These are phyloP conservation scores for Eolophus roseicapilla DNA, from an alignment of 2,113 vertebrate genomes.

Conservation along the genomic window DNA sequence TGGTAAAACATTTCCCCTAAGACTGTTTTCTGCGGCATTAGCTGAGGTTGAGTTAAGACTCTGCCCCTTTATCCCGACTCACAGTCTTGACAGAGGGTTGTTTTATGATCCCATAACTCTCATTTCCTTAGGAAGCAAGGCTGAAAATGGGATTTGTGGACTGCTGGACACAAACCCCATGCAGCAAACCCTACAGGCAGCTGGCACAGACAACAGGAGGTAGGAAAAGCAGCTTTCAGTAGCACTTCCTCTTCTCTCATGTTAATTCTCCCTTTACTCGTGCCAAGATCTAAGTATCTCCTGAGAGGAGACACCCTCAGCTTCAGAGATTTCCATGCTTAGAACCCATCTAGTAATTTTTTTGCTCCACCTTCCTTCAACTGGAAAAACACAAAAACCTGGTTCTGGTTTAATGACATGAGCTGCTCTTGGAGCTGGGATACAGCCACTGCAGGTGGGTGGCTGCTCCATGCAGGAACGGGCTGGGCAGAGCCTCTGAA, in stretches of 20 bases:
- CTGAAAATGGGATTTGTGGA: not conserved
- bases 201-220: not conserved
- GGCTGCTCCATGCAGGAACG: not conserved
- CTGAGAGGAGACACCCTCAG: constrained; percentile 10
- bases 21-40: not conserved
- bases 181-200: not conserved
- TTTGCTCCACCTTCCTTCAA: constrained; percentile 45
- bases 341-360: not conserved
- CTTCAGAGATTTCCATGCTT: constrained; percentile 13
- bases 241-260: not conserved
- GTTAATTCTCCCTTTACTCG: not conserved
- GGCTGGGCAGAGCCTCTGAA: not conserved
- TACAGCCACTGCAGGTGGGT: accelerated
- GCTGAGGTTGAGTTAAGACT: not conserved
- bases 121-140: not conserved
- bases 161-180: not conserved
- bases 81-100: not conserved
- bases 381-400: constrained; percentile 45
- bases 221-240: not conserved
- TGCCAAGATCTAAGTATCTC: not conserved
- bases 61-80: not conserved
- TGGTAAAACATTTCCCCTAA: not conserved
- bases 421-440: constrained; percentile 26
- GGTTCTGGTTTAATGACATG: constrained; percentile 25
- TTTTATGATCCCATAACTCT: not conserved